phyloP scores from a whole-genome alignment of 2,888 invertebrate species.

The Stenichneumon culpator region DNA sequence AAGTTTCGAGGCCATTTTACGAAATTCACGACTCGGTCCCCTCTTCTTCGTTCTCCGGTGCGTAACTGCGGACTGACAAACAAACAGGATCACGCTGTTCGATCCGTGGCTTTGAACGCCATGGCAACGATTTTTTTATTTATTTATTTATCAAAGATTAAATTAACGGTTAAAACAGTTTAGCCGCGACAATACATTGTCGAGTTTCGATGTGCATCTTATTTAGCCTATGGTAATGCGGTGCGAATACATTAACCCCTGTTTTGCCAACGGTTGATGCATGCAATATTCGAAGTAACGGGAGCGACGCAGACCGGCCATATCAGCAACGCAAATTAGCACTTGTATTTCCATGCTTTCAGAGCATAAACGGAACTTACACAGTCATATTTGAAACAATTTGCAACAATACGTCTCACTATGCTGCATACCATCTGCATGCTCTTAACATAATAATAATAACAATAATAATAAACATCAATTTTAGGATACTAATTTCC shows the following conservation, averaged over 20 bases:
- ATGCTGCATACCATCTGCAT: too few relatives aligned
- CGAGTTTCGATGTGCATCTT: not conserved
- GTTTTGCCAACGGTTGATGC: not conserved
- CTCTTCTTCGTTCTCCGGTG: not conserved
- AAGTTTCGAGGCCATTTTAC: slow-evolving; percentile 62
- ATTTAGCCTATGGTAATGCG: not conserved
- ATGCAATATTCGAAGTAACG: not conserved
- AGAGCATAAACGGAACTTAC: too few relatives aligned
- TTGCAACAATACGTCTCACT: too few relatives aligned
- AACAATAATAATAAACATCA: not conserved
- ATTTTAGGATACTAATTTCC: slow-evolving; percentile 2
- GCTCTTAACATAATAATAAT: too few relatives aligned
- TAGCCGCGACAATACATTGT: not conserved
- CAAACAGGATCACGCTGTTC: slow-evolving; percentile 8
- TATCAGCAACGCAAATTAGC: too few relatives aligned
- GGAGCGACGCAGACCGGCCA: too few relatives aligned
- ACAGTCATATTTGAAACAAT: too few relatives aligned
- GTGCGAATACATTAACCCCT: not conserved
- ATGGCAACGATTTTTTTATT: not conserved
- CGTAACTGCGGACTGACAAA: not conserved
- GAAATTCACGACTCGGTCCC: slow-evolving; percentile 51
- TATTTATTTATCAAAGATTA: not conserved
- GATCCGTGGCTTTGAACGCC: not conserved
- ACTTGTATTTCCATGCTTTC: too few relatives aligned
- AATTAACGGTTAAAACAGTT: not conserved